Conservation (phyloP, 2,888 invertebrate genomes). For the Nysson spinosus region DNA sequence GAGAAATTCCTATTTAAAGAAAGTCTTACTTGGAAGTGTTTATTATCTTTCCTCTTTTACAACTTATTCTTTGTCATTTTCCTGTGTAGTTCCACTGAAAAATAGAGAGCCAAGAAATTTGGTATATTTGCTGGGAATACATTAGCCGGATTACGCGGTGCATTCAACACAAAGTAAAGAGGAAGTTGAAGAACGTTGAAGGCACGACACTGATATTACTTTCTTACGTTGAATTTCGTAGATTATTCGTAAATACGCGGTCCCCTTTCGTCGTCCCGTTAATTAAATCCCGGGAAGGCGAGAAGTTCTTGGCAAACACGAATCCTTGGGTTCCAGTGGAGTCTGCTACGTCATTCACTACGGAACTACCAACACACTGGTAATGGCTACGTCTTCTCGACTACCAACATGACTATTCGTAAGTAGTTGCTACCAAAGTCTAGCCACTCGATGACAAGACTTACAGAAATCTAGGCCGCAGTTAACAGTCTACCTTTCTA, state of each 20-base stretch:
- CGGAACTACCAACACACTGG: slow-evolving; percentile 26
- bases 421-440: no score
- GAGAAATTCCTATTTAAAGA: no score
- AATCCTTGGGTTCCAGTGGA: slow-evolving; percentile 9
- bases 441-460: not conserved
- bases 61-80: no score
- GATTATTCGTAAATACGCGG: slow-evolving; percentile 12
- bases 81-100: no score
- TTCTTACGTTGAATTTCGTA: slow-evolving; percentile 1
- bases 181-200: not conserved
- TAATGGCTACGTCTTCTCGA: slow-evolving; percentile 17
- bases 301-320: slow-evolving; percentile 50
- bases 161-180: not conserved
- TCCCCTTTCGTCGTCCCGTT: slow-evolving; percentile 40
- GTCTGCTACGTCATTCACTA: slow-evolving; percentile 1
- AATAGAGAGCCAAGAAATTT: no score
- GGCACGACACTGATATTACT: not conserved
- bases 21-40: no score
- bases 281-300: slow-evolving; percentile 46
- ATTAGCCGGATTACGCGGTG: no score
- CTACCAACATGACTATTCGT: not conserved
- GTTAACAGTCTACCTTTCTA: not conserved
- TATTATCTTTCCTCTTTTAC: no score
- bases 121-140: no score
- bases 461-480: slow-evolving; percentile 18